Conservation (phyloP, 2,888 invertebrate species). For the Dynastes tityus region DNA sequence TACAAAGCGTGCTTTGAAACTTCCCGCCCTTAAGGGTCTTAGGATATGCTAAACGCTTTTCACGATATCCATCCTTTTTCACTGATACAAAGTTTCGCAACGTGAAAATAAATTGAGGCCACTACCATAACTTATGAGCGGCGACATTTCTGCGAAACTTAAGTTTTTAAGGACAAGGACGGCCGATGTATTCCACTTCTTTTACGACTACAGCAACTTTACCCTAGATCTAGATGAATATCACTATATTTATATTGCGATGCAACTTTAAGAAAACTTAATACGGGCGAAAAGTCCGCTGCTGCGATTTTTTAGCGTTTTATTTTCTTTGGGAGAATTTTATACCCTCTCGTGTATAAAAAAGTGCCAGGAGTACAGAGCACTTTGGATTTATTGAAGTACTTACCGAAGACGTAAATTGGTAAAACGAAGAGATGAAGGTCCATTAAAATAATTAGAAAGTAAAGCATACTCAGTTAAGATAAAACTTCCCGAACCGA, state of each 20-base stretch:
- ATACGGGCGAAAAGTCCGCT: constrained; percentile 24
- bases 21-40: constrained; percentile 1
- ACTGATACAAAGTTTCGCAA: constrained; percentile 21
- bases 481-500: too few species aligned
- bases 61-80: constrained; percentile 13
- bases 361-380: neutral
- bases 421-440: neutral
- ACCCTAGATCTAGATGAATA: constrained; percentile 40
- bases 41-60: constrained; percentile 31
- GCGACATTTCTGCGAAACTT: constrained; percentile 31
- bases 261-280: constrained; percentile 32
- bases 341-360: constrained; percentile 1
- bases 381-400: constrained; percentile 13
- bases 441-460: constrained; percentile 10
- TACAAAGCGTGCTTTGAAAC: constrained; percentile 3
- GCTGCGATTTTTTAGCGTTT: constrained; percentile 1
- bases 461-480: neutral
- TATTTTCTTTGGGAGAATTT: neutral
- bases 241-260: constrained; percentile 34
- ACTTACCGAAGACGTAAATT: constrained; percentile 2
- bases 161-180: constrained; percentile 15
- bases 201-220: constrained; percentile 33
- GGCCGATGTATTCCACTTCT: constrained; percentile 6
- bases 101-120: constrained; percentile 26
- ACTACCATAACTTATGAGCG: constrained; percentile 23